Evolutionary conservation across 2,113 vertebrate genomes (phyloP).

Genomic region (Alces alces): DNA sequence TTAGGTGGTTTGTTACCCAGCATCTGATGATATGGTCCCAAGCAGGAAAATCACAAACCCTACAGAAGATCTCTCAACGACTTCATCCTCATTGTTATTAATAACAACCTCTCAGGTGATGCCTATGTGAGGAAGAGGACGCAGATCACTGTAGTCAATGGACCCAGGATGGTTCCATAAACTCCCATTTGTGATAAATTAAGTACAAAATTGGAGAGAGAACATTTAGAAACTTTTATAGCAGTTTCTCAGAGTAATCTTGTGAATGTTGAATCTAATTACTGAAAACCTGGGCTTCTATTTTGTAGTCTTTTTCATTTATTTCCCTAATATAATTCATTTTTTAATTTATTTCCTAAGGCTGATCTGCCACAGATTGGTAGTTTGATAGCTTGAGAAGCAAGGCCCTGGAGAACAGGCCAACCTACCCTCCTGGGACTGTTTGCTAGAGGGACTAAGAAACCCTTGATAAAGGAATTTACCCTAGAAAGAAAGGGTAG

Average conservation of each 20-base stretch:
- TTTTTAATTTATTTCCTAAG: neutral
- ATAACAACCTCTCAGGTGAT: neutral
- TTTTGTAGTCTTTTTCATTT: neutral
- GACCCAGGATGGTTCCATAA: neutral
- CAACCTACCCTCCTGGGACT: neutral
- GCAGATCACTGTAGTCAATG: accelerated
- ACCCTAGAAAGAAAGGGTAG: neutral
- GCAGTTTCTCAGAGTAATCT: neutral
- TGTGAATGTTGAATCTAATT: neutral
- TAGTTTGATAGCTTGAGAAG: neutral
- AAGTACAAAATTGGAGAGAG: neutral
- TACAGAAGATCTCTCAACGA: neutral
- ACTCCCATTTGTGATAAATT: neutral
- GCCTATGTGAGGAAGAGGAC: accelerated
- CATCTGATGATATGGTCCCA: neutral
- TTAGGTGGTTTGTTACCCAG: neutral
- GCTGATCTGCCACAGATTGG: neutral
- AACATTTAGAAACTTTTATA: neutral
- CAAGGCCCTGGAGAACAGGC: neutral
- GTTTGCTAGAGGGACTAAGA: neutral
- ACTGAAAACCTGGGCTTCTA: neutral
- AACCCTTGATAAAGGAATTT: neutral
- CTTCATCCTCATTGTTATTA: neutral
- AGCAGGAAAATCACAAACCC: neutral
- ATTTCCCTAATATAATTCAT: neutral